phyloP scores from a whole-genome alignment of 2,797 vertebrate genomes.

The Lutra lutra region DNA sequence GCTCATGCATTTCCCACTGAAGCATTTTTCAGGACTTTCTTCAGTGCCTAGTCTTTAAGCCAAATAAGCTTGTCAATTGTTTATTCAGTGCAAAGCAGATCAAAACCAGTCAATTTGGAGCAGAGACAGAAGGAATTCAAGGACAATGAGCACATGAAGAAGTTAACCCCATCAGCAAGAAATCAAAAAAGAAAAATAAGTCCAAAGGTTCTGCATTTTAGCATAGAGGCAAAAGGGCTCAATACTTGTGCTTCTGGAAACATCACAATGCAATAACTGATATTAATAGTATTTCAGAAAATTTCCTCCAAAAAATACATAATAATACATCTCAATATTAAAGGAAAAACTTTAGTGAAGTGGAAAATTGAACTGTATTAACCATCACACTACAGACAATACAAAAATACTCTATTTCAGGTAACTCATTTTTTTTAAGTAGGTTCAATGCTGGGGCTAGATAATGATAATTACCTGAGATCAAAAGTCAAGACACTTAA shows the following conservation, averaged over 20 bases:
- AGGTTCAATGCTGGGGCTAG: neutral
- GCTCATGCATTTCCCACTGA: neutral
- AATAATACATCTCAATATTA: neutral
- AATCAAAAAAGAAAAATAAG: neutral
- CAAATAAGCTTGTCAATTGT: neutral
- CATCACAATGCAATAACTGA: neutral
- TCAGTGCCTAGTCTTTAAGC: neutral
- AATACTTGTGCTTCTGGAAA: neutral
- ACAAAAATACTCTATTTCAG: neutral
- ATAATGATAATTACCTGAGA: neutral
- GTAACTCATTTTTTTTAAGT: neutral
- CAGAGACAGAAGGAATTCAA: neutral
- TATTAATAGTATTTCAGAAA: neutral
- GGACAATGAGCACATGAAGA: neutral
- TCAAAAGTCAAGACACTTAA: neutral
- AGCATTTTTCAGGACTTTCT: neutral
- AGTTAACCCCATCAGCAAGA: neutral
- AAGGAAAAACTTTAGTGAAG: slow-evolving; percentile 31
- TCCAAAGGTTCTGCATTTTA: neutral
- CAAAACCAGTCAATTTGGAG: neutral
- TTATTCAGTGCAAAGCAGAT: neutral
- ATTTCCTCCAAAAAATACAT: slow-evolving; percentile 1
- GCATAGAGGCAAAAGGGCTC: neutral
- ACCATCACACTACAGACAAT: slow-evolving; percentile 1
- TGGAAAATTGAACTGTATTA: slow-evolving; percentile 27